Evolutionary conservation across 2,888 invertebrate genomes (phyloP).

Genomic region (Conchocele bisecta): DNA sequence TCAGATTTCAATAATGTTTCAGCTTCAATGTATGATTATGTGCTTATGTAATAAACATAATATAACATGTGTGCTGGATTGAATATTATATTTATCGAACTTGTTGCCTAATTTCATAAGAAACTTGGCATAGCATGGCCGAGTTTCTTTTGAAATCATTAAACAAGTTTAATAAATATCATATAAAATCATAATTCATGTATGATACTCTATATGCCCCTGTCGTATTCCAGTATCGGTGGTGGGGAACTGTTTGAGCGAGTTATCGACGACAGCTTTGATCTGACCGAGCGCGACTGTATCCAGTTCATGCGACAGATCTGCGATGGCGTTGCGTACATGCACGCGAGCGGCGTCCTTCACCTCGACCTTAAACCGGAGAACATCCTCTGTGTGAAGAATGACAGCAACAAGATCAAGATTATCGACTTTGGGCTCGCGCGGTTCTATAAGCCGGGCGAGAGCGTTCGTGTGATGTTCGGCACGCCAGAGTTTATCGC

Average conservation of each 20-base stretch:
- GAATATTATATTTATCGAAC: too few relatives aligned
- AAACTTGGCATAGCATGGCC: too few relatives aligned
- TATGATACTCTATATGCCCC: slow-evolving; percentile 83
- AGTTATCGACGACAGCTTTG: slow-evolving; percentile 98
- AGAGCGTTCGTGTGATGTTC: slow-evolving; percentile 87
- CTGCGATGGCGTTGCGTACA: slow-evolving; percentile 98
- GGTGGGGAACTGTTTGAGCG: slow-evolving; percentile 99
- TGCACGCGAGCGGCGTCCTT: slow-evolving; percentile 96
- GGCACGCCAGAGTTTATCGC: slow-evolving; percentile 83
- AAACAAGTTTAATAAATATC: too few relatives aligned
- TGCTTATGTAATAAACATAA: too few relatives aligned
- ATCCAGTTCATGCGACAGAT: slow-evolving; percentile 98
- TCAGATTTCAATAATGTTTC: too few relatives aligned
- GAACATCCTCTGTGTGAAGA: slow-evolving; percentile 97
- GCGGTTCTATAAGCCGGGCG: slow-evolving; percentile 94
- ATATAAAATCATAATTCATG: too few relatives aligned
- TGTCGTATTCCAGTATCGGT: slow-evolving; percentile 89
- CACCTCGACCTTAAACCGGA: slow-evolving; percentile 99
- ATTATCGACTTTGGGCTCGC: slow-evolving; percentile 99
- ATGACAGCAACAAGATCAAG: slow-evolving; percentile 97
- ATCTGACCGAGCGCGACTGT: slow-evolving; percentile 97
- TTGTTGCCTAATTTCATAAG: too few relatives aligned
- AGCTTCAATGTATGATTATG: too few relatives aligned
- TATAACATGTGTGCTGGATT: not conserved
- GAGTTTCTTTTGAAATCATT: too few relatives aligned